Base-by-base conservation (phyloP, 2,888 invertebrate species). In the Craniophora ligustri region DNA sequence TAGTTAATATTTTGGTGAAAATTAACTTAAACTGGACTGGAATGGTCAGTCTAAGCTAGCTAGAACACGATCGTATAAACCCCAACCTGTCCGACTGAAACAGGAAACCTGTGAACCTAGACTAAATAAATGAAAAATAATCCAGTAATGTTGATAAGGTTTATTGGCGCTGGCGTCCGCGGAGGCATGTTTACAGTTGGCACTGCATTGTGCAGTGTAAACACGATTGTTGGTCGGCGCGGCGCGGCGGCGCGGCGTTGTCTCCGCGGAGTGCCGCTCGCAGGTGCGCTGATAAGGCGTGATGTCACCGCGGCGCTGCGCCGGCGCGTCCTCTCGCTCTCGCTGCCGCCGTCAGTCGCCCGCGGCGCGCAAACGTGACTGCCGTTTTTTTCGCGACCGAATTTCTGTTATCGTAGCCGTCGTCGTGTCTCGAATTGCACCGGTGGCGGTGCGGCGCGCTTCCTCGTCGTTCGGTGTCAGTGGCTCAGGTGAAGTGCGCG, bases 251-350 rank as follows among this genome's bases (percentile, higher is more conserved):
- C 49, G 63, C 61, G 42, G 61, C 56, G 53, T 63, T 39, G 54
- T 63, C 49, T 59, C 59, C 65, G 62, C 60, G n/a, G n/a, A n/a
- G n/a, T n/a, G n/a, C n/a, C n/a, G 47, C 54, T 48, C 56, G 57
- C 66, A 71, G 79, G 81, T 76, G 80, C 69, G 79, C 77, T 81
- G 85, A 85, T 86, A 84, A 84, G 72, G 70, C 69, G 84, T 85
- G 87, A 85, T 81, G 86, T 84, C 82, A 82, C 78, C 65, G 57
- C 58, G 66, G 57, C 58, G 66, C 69, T 69, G 67, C 73, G 71
- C 65, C 74, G 73, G 70, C 72, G 70, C 74, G 72, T 55, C 72
- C 69, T 61, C 72, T 65, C 70, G 70, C 69, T 61, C 72, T 65
- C 70, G 70, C 70, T 69, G 67, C 62, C 32, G 67, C 57, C 74